A percentile compares a stretch with the other conserved stretches of the same genome.
phyloP scores from a whole-genome alignment of 2,797 vertebrate species.

The Chromobotia macracanthus region DNA sequence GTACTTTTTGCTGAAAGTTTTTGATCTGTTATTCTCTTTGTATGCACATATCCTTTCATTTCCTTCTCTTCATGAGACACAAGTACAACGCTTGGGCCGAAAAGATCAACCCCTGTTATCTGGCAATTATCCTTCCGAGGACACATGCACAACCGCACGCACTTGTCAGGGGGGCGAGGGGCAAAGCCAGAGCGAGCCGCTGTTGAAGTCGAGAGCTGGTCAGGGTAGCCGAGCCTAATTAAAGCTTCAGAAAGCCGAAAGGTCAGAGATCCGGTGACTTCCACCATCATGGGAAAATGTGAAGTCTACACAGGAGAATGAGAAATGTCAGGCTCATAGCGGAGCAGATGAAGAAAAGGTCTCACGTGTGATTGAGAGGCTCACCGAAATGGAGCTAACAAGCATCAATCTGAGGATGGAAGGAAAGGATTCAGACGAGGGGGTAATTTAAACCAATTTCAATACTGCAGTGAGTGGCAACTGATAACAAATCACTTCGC shows the following conservation, averaged over 20 bases:
- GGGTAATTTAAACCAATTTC: not conserved
- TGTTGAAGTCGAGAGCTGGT: not conserved
- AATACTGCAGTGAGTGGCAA: not conserved
- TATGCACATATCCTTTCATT: conserved; percentile 24
- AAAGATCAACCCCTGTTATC: conserved; percentile 50
- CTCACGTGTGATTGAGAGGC: conserved; percentile 37
- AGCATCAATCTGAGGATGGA: not conserved
- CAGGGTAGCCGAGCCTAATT: not conserved
- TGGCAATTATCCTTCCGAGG: conserved; percentile 38
- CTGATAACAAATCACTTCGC: not conserved
- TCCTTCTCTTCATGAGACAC: not conserved
- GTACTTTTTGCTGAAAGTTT: conserved; percentile 8
- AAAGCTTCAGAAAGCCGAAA: conserved; percentile 18
- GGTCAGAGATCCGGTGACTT: conserved; percentile 38
- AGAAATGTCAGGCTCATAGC: conserved; percentile 51
- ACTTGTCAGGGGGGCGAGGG: conserved; percentile 17
- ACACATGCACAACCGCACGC: not conserved
- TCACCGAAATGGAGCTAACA: conserved; percentile 24
- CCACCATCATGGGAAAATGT: conserved; percentile 27
- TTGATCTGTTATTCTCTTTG: conserved; percentile 57
- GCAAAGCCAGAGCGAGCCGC: not conserved
- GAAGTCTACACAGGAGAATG: conserved; percentile 47
- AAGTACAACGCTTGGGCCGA: not conserved
- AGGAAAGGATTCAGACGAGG: not conserved
- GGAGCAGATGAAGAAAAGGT: conserved; percentile 50